Evolutionary conservation across 2,113 vertebrate genomes (phyloP).

Genomic region (Stegostoma tigrinum): DNA sequence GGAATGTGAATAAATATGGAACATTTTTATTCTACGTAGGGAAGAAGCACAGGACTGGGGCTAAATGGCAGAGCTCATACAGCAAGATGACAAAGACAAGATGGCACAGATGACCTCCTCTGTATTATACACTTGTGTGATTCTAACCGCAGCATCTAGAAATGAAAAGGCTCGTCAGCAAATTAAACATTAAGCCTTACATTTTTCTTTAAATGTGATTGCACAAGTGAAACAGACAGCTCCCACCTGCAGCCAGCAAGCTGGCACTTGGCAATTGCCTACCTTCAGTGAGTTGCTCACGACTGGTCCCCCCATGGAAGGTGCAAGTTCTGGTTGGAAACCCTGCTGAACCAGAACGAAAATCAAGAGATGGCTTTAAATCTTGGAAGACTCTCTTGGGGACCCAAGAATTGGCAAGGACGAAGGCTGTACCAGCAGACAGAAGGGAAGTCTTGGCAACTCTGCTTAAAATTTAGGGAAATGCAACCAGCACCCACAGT

Average conservation of each 20-base stretch:
- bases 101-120: background rate
- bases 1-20: background rate
- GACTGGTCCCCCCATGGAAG: constrained; percentile 27
- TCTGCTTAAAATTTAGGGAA: background rate
- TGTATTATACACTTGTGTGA: background rate
- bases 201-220: too few species aligned
- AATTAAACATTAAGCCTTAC: background rate
- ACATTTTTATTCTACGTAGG: background rate
- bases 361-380: constrained; percentile 8
- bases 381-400: background rate
- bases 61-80: background rate
- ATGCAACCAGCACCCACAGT: background rate
- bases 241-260: background rate
- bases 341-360: constrained; percentile 28
- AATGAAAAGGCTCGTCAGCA: background rate
- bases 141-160: background rate
- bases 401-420: background rate
- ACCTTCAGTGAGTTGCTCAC: constrained; percentile 34
- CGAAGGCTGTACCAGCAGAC: background rate
- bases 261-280: background rate
- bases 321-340: constrained; percentile 16
- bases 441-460: background rate
- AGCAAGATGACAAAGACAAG: background rate
- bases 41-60: background rate
- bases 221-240: background rate